Evolutionary conservation across 2,888 invertebrate genomes (phyloP).

Genomic region (Hirtodrosophila cameraria): DNA sequence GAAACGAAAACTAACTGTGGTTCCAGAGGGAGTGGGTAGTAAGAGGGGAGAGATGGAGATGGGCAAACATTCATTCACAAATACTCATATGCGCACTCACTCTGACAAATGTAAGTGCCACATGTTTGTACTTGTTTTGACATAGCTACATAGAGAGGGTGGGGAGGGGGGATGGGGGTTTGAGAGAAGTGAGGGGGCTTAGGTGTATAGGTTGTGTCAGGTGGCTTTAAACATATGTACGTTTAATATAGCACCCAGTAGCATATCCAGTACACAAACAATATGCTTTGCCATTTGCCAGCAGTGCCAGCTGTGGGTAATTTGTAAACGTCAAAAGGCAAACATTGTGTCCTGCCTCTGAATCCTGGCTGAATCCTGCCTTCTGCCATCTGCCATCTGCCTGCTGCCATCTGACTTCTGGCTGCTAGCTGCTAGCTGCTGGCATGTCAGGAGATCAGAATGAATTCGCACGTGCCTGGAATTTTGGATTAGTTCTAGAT

Average conservation of each 20-base stretch:
- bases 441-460: constrained; percentile 70
- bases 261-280: constrained; percentile 26
- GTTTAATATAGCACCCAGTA: constrained; percentile 70
- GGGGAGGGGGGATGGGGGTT: not conserved
- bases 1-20: constrained; percentile 36
- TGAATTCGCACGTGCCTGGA: constrained; percentile 73
- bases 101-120: constrained; percentile 66
- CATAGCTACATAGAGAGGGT: constrained; percentile 2
- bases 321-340: constrained; percentile 78
- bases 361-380: constrained; percentile 25
- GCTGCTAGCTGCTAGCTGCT: constrained; percentile 25
- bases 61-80: constrained; percentile 22
- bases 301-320: constrained; percentile 72
- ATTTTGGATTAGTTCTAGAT: constrained; percentile 41
- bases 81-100: constrained; percentile 26
- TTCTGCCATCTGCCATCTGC: constrained; percentile 10
- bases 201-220: constrained; percentile 32
- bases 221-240: constrained; percentile 72
- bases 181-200: too few species aligned
- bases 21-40: not conserved
- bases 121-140: constrained; percentile 69
- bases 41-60: not conserved
- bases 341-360: constrained; percentile 71
- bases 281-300: constrained; percentile 47
- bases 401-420: constrained; percentile 13